Evolutionary conservation across 2,888 invertebrate genomes (phyloP), one percentile per base, ranked within the genome.

Genomic region (Cylloceria caligata): DNA sequence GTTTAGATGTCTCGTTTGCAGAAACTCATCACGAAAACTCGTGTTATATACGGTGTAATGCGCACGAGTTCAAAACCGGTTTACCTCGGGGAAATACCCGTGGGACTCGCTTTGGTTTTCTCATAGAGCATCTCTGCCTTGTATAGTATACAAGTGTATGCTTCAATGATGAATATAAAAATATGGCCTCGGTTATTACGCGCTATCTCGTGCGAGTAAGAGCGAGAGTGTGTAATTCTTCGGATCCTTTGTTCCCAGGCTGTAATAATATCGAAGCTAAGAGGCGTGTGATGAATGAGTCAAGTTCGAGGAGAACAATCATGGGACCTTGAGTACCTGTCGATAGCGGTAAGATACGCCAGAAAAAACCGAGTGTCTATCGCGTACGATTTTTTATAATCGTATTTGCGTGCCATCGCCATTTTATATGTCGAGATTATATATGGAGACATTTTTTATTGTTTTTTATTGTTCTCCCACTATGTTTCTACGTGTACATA

Each of bases 61-160:
- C 39, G 34, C 68, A 3, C 42, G 24, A 60, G 16, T 55, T 19
- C 16, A 49, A 49, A 81, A 77, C 77, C 81, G 52, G 77, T 78
- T 78, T 34, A n/a, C 39, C 39, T 34, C 30, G 11, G 73, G 81
- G 74, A 81, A 77, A 81, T 73, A 72, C 67, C 72, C 52, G 55
- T 9, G 74, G 16, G 65, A 34, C 30, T 13, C 36, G 42, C 39
- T 39, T 27, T 39, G 68, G 47, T 74, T 74, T 64, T 60, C 47
- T 30, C 42, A 76, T n/a, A 27, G 27, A 30, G 30, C 24, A 55
- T 55, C 55, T 13, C 11, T n/a, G 27, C 2, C 5, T 47, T 19
- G 36, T 36, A 49, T 21, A 60, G 65, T 68, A 36, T 49, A 34
- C 39, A 24, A 34, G 49, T 13, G 16, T 60, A 30, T 7, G 34